Percentiles rank a stretch among this genome's conserved stretches.
phyloP scores from a whole-genome alignment of 2,797 vertebrate genomes.

The Nannoperca australis region DNA sequence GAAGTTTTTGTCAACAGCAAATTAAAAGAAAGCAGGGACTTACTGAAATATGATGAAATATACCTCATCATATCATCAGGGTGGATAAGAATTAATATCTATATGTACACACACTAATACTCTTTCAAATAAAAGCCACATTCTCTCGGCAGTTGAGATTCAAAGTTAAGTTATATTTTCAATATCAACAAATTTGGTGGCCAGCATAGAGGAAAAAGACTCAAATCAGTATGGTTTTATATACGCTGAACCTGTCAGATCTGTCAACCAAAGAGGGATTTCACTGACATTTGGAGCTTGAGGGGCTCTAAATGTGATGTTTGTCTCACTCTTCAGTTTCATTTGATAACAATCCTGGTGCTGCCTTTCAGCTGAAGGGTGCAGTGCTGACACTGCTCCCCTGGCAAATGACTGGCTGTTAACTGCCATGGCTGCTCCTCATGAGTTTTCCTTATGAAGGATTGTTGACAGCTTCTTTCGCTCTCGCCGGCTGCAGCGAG shows the following conservation, averaged over 20 bases:
- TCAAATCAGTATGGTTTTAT: not conserved
- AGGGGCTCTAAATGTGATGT: constrained; percentile 26
- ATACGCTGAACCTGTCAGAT: not conserved
- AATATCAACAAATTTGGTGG: not conserved
- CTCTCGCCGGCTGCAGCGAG: constrained; percentile 14
- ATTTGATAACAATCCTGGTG: constrained; percentile 24
- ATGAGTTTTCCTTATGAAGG: constrained; percentile 30
- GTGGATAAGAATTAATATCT: not conserved
- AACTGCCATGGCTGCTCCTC: constrained; percentile 28
- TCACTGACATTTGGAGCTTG: constrained; percentile 17
- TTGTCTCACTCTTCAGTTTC: constrained; percentile 33
- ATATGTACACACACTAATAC: too few species aligned
- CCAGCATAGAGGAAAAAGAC: not conserved
- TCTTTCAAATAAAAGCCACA: not conserved
- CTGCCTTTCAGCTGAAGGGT: constrained; percentile 25
- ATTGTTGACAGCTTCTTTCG: constrained; percentile 53
- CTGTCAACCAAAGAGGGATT: not conserved
- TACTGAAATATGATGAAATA: not conserved
- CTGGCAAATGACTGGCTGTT: constrained; percentile 48
- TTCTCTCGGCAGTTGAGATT: not conserved
- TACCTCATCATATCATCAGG: not conserved
- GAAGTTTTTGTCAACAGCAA: not conserved
- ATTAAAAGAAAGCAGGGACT: not conserved
- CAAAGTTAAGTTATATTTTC: not conserved
- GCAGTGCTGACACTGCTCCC: constrained; percentile 43